Evolutionary conservation across 2,797 vertebrate species (phyloP).

Genomic region (Neosilurus mollespiculum): DNA sequence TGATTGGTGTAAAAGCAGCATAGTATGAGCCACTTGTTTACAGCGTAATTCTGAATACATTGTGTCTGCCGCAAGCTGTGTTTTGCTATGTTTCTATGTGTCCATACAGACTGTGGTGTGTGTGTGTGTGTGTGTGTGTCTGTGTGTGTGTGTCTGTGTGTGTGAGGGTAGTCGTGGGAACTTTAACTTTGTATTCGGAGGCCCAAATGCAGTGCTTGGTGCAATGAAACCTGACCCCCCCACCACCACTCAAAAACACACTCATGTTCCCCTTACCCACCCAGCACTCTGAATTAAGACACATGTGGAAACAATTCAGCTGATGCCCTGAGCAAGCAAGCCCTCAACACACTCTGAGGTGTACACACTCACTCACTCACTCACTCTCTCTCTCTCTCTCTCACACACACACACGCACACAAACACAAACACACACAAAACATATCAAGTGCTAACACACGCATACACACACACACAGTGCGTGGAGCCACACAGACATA

Average conservation of each 20-base stretch:
- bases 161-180: conserved; percentile 75
- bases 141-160: conserved; percentile 15
- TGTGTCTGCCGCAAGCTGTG: conserved; percentile 26
- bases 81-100: conserved; percentile 47
- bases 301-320: conserved; percentile 85
- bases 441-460: conserved; percentile 52
- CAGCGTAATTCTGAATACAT: conserved; percentile 16
- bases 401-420: too few species aligned
- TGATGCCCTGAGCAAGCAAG: conserved; percentile 79
- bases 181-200: conserved; percentile 69
- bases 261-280: conserved; percentile 67
- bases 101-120: conserved; percentile 3
- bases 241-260: conserved; percentile 53
- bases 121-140: too few species aligned
- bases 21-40: conserved; percentile 27
- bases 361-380: conserved; percentile 52
- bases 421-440: conserved; percentile 47
- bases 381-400: too few species aligned
- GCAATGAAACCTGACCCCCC: conserved; percentile 77
- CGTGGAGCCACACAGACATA: conserved; percentile 60
- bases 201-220: conserved; percentile 75
- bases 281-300: conserved; percentile 79
- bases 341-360: conserved; percentile 74
- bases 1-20: conserved; percentile 34
- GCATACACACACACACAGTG: conserved; percentile 53